Percentiles rank a stretch among this genome's conserved stretches.
Evolutionary conservation across 2,113 vertebrate genomes (phyloP).

Genomic region (Chaetops frenatus): DNA sequence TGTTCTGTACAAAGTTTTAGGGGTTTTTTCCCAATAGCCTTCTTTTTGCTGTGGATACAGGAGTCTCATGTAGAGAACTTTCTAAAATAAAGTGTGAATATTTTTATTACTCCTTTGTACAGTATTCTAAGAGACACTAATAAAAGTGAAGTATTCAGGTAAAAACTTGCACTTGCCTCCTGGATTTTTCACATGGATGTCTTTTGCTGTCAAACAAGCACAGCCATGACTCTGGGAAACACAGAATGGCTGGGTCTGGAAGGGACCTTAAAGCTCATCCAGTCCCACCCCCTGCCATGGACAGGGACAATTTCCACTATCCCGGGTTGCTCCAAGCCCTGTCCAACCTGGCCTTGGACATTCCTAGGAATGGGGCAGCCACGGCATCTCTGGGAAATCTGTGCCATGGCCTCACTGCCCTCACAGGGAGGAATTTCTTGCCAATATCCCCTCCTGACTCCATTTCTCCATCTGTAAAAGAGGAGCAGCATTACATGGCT

Average conservation of each 20-base stretch:
- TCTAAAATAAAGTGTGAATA: slow-evolving; percentile 78
- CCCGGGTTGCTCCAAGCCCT: neutral
- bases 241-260: neutral
- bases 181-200: neutral
- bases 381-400: neutral
- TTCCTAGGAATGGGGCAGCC: neutral
- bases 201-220: neutral
- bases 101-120: slow-evolving; percentile 81
- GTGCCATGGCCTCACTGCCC: neutral
- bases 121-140: slow-evolving; percentile 73
- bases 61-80: slow-evolving; percentile 69
- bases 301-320: neutral
- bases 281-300: accelerated
- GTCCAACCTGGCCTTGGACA: neutral
- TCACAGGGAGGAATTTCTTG: neutral
- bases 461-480: neutral
- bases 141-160: slow-evolving; percentile 66
- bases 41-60: slow-evolving; percentile 45
- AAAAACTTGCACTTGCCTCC: neutral
- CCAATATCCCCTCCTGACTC: neutral
- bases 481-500: neutral
- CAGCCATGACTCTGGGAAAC: neutral
- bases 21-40: neutral
- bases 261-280: neutral
- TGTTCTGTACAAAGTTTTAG: slow-evolving; percentile 15